Conservation (phyloP, 37 sponge, comb jelly and placozoan genomes). For the Agelas oroides region DNA sequence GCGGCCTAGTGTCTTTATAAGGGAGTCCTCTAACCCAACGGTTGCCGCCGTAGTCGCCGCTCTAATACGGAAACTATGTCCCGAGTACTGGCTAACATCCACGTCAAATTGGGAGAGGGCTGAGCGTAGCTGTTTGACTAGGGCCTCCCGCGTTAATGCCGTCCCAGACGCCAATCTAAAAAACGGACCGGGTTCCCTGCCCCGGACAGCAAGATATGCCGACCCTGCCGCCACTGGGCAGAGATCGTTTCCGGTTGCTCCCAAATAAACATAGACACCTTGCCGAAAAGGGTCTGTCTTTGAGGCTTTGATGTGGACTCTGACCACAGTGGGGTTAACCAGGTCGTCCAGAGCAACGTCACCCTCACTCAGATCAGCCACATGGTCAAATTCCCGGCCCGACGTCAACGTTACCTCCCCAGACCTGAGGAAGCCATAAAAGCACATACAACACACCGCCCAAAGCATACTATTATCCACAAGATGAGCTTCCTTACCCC, state of each 20-base stretch:
- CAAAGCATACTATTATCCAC: conserved; percentile 39
- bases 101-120: neutral
- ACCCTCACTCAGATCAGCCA: neutral
- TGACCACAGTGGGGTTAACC: conserved; percentile 6
- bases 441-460: conserved; percentile 54
- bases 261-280: conserved; percentile 37
- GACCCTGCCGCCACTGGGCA: conserved; percentile 45
- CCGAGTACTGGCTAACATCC: conserved; percentile 8
- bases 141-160: conserved; percentile 14
- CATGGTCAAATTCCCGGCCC: neutral
- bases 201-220: conserved; percentile 37
- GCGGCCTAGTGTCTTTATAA: conserved; percentile 30
- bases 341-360: conserved; percentile 44
- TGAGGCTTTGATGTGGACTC: conserved; percentile 45
- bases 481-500: neutral
- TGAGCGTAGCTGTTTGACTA: conserved; percentile 28
- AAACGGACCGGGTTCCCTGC: conserved; percentile 24
- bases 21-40: conserved; percentile 14
- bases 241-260: conserved; percentile 33
- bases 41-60: conserved; percentile 50
- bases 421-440: conserved; percentile 46
- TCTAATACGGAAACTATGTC: conserved; percentile 46
- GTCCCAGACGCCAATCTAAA: conserved; percentile 15
- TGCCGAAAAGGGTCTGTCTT: conserved; percentile 58
- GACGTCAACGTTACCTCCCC: conserved; percentile 48